phyloP scores from a whole-genome alignment of 53 echinoderm and acorn worm genomes.

The Arbacia lixula region DNA sequence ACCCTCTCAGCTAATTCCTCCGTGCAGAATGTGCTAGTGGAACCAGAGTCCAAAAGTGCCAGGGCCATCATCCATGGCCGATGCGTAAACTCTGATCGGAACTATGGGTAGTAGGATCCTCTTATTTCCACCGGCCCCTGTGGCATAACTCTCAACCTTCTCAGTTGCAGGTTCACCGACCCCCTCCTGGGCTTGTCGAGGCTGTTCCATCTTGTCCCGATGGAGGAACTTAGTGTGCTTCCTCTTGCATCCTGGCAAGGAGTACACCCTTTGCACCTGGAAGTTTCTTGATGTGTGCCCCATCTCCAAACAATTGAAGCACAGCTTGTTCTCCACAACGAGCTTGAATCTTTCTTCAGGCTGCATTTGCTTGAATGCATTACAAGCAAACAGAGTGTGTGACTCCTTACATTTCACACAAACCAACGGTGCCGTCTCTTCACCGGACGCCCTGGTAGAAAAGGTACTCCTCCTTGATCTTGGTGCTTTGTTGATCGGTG shows the following conservation, averaged over 20 bases:
- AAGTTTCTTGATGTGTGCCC: slow-evolving; percentile 52
- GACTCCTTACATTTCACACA: too few species aligned
- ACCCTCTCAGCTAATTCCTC: slow-evolving; percentile 3
- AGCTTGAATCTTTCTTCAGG: slow-evolving; percentile 27
- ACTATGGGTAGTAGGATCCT: slow-evolving; percentile 58
- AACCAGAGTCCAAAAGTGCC: slow-evolving; percentile 66
- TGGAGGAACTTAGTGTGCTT: slow-evolving; percentile 64
- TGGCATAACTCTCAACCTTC: slow-evolving; percentile 13
- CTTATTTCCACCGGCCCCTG: slow-evolving; percentile 32
- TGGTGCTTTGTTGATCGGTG: too few species aligned
- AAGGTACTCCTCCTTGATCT: too few species aligned
- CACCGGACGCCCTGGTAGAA: background rate
- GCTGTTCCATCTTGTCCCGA: background rate
- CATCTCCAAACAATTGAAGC: slow-evolving; percentile 54
- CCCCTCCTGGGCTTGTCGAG: background rate
- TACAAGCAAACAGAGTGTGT: slow-evolving; percentile 48
- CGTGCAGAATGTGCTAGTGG: slow-evolving; percentile 62
- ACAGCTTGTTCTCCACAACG: slow-evolving; percentile 33
- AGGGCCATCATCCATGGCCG: slow-evolving; percentile 7
- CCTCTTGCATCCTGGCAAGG: background rate
- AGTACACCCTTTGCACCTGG: slow-evolving; percentile 26
- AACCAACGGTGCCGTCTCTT: background rate
- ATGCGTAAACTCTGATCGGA: slow-evolving; percentile 41
- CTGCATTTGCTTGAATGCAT: slow-evolving; percentile 37
- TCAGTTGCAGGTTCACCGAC: background rate